These are phyloP conservation scores for Micrastur ruficollis DNA, from an alignment of 2,797 vertebrate genomes.

Conservation along the genomic window DNA sequence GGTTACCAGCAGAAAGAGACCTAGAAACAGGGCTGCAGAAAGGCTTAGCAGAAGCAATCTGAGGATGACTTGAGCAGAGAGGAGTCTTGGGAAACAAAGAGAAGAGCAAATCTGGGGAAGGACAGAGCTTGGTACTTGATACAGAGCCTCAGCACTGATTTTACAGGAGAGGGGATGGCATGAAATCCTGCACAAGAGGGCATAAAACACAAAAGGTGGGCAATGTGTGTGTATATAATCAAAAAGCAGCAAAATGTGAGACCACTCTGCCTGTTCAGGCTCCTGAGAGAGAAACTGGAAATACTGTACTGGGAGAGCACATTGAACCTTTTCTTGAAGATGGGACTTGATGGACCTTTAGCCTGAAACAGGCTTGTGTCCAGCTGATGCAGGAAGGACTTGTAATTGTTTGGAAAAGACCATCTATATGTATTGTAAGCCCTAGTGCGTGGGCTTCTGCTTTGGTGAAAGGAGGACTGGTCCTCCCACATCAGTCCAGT, in stretches of 20 bases:
- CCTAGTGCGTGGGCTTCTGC: background rate
- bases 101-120: background rate
- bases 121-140: background rate
- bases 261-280: background rate
- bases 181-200: background rate
- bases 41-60: background rate
- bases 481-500: background rate
- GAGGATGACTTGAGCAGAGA: background rate
- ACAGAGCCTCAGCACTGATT: background rate
- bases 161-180: background rate
- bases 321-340: background rate
- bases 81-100: background rate
- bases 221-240: background rate
- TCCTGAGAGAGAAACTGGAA: background rate
- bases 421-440: background rate
- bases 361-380: background rate
- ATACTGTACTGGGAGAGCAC: background rate
- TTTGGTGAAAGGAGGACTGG: background rate
- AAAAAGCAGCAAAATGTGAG: background rate
- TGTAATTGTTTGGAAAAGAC: background rate
- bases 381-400: background rate
- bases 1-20: background rate
- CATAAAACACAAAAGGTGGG: background rate
- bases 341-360: background rate
- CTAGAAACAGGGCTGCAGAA: background rate